Evolutionary conservation across 2,113 vertebrate genomes (phyloP).

Genomic region (Epinephelus moara): DNA sequence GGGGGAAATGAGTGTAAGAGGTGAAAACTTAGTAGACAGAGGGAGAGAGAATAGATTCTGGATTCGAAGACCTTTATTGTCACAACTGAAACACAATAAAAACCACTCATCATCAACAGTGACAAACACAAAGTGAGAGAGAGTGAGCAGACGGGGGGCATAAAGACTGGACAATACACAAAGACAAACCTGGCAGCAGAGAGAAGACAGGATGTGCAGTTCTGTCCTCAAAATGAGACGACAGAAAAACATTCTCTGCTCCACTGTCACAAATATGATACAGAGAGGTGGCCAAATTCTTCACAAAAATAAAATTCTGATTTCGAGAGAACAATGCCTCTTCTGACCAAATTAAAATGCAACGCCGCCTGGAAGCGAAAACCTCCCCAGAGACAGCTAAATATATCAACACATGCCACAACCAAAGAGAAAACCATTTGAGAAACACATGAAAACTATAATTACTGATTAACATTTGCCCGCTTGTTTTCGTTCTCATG

Average conservation of each 20-base stretch:
- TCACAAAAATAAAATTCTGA: background rate
- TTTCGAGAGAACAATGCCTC: constrained; percentile 5
- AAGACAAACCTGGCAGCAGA: constrained; percentile 14
- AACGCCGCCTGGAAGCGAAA: constrained; percentile 23
- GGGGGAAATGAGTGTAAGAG: background rate
- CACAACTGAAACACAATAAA: constrained; percentile 9
- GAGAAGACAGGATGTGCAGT: constrained; percentile 11
- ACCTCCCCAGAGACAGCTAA: constrained; percentile 23
- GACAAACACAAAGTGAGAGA: constrained; percentile 6
- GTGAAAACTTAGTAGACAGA: constrained; percentile 10
- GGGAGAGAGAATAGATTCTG: background rate
- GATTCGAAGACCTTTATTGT: constrained; percentile 1
- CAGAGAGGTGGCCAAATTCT: background rate
- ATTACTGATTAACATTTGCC: background rate
- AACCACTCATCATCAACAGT: background rate
- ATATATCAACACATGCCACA: constrained; percentile 15
- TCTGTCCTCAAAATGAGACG: constrained; percentile 14
- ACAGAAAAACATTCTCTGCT: constrained; percentile 32
- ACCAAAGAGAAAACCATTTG: constrained; percentile 4
- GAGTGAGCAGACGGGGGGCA: background rate
- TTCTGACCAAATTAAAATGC: constrained; percentile 31
- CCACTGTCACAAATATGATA: constrained; percentile 12
- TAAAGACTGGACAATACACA: background rate
- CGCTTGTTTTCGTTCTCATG: background rate
- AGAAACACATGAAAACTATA: constrained; percentile 13